Percentiles rank a stretch among this genome's conserved stretches.
These are phyloP conservation scores for Forficula auricularia DNA, from an alignment of 1,140 invertebrate species.

Conservation along the genomic window DNA sequence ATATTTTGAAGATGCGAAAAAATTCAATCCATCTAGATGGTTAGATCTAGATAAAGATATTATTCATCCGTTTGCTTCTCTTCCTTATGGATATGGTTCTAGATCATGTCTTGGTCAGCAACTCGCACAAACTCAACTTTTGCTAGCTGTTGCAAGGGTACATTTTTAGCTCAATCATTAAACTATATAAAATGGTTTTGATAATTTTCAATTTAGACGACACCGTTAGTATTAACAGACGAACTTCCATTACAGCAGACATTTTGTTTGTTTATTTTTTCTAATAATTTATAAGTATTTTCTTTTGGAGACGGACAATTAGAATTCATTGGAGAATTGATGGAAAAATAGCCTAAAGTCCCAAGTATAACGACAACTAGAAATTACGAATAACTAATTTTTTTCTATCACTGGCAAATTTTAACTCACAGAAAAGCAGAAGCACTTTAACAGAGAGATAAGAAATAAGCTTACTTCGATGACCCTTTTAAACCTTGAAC, in stretches of 20 bases:
- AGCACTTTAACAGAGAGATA: too few species aligned
- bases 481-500: too few species aligned
- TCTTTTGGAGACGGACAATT: not conserved
- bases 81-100: conserved; percentile 40
- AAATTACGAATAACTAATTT: too few species aligned
- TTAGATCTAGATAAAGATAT: conserved; percentile 26
- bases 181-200: not conserved
- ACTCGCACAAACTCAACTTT: conserved; percentile 36
- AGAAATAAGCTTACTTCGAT: too few species aligned
- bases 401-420: too few species aligned
- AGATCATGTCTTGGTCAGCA: conserved; percentile 38
- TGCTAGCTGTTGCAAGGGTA: conserved; percentile 36
- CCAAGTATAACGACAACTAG: too few species aligned
- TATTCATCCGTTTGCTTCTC: conserved; percentile 31
- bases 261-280: conserved; percentile 3
- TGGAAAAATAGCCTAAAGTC: too few species aligned
- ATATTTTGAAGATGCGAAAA: conserved; percentile 47
- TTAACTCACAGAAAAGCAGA: too few species aligned
- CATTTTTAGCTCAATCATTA: not conserved
- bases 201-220: not conserved
- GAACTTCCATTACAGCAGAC: not conserved
- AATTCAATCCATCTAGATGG: conserved; percentile 54
- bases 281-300: conserved; percentile 3
- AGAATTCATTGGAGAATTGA: too few species aligned
- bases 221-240: not conserved